These are phyloP conservation scores for Lasioglossum albipes DNA, from an alignment of 1,140 invertebrate genomes.

Conservation along the genomic window DNA sequence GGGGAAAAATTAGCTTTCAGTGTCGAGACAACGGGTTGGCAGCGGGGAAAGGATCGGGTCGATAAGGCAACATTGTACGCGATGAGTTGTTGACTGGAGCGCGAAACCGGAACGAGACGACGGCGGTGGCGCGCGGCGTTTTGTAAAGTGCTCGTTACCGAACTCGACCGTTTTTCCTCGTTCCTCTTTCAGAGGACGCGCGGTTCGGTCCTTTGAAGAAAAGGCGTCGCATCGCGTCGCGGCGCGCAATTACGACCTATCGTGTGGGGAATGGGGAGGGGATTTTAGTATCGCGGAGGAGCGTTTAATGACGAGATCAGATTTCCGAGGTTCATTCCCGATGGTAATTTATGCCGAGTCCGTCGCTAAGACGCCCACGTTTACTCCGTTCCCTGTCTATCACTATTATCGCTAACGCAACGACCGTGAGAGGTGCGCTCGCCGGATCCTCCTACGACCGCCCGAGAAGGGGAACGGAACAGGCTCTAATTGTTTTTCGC, in stretches of 20 bases:
- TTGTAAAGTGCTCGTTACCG: slow-evolving; percentile 2
- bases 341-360: slow-evolving; percentile 62
- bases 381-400: slow-evolving; percentile 62
- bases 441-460: slow-evolving; percentile 8
- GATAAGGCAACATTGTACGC: slow-evolving; percentile 3
- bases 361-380: slow-evolving; percentile 62
- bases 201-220: no score
- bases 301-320: slow-evolving; percentile 63
- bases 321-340: slow-evolving; percentile 57
- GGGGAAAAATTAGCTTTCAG: slow-evolving; percentile 3
- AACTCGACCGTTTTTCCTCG: background rate
- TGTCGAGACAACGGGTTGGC: background rate
- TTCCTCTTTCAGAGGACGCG: background rate
- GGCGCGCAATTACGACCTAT: slow-evolving; percentile 48
- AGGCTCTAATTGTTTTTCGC: slow-evolving; percentile 36
- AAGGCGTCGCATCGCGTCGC: background rate
- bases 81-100: background rate
- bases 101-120: background rate
- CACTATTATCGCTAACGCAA: slow-evolving; percentile 63
- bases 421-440: slow-evolving; percentile 36
- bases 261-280: background rate
- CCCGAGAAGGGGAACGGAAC: background rate
- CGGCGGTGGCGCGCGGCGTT: background rate
- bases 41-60: background rate
- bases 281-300: slow-evolving; percentile 53